phyloP scores from a whole-genome alignment of 1,140 invertebrate species.

The Ips typographus region DNA sequence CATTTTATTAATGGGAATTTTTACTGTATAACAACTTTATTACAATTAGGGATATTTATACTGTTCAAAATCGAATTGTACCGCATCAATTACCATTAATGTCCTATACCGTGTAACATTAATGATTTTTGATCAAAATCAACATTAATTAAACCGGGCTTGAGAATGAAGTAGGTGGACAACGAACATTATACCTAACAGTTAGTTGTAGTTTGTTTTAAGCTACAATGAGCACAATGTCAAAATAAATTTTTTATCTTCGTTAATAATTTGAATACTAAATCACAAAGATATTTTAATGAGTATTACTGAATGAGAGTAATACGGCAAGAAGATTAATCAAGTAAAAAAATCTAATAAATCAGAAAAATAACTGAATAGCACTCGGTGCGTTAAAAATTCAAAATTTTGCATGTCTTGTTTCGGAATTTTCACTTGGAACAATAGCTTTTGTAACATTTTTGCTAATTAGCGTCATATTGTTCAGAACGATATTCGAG shows the following conservation, averaged over 20 bases:
- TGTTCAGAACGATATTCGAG: conserved; percentile 14
- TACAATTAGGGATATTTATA: conserved; percentile 5
- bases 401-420: neutral
- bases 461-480: conserved; percentile 24
- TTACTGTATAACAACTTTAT: conserved; percentile 3
- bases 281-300: neutral
- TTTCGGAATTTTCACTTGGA: conserved; percentile 4
- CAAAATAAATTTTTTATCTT: conserved; percentile 1
- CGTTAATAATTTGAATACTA: neutral
- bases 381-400: neutral
- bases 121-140: conserved; percentile 20
- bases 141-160: conserved; percentile 13
- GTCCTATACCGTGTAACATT: conserved; percentile 16
- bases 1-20: neutral
- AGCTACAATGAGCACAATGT: conserved; percentile 9
- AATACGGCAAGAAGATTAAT: neutral
- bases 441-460: conserved; percentile 18
- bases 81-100: conserved; percentile 16
- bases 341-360: no score
- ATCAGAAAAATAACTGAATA: no score
- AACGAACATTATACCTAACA: conserved; percentile 14
- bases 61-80: conserved; percentile 1
- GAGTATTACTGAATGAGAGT: neutral
- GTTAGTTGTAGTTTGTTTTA: conserved; percentile 12
- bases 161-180: conserved; percentile 14